Evolutionary conservation across 2,888 invertebrate species (phyloP).

Genomic region (Chrysodeixis includens): DNA sequence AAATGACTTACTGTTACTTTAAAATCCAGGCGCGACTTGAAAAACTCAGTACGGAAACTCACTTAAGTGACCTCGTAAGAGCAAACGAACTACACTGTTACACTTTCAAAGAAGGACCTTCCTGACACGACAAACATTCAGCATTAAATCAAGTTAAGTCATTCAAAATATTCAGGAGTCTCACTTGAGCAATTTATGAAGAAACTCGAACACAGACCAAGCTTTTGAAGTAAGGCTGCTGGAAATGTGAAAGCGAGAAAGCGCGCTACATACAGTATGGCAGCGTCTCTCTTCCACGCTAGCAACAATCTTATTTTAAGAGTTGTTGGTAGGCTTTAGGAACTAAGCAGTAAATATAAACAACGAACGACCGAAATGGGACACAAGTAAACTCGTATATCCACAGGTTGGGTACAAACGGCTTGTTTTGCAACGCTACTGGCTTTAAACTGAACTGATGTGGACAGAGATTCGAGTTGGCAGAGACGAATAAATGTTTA

Average conservation of each 20-base stretch:
- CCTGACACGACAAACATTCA: not conserved
- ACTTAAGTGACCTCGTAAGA: not conserved
- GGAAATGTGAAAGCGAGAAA: too few species aligned
- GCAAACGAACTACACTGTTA: not conserved
- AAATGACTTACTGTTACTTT: too few species aligned
- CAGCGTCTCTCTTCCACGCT: too few species aligned
- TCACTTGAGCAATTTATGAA: conserved; percentile 1
- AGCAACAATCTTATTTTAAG: too few species aligned
- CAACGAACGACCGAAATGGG: not conserved
- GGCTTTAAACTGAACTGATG: not conserved
- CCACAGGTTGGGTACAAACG: not conserved
- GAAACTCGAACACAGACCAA: not conserved
- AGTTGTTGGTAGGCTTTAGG: too few species aligned
- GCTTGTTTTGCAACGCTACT: not conserved
- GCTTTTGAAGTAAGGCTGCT: too few species aligned
- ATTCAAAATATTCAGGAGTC: conserved; percentile 4
- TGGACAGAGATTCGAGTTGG: too few species aligned
- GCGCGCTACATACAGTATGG: too few species aligned
- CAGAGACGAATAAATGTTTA: too few species aligned
- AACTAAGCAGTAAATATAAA: conserved; percentile 9
- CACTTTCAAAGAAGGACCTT: not conserved
- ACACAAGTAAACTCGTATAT: conserved; percentile 5
- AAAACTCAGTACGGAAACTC: not conserved
- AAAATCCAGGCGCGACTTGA: too few species aligned
- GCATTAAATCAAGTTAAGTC: not conserved